Base-by-base conservation (phyloP, 1,140 invertebrate genomes). In the Cyphomyrmex costatus region DNA sequence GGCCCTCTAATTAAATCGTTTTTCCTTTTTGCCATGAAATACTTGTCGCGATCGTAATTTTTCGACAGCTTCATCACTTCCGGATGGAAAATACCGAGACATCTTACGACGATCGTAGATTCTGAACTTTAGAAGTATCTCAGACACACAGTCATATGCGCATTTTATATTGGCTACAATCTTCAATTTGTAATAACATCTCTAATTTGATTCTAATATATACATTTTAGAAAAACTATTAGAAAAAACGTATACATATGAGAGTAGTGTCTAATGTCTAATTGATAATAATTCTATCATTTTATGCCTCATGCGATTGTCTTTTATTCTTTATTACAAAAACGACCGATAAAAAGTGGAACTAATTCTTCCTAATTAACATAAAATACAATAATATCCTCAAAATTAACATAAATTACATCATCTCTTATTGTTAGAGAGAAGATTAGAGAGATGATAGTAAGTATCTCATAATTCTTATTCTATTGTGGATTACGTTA, bases 1-100 rank as follows among this genome's bases (percentile, higher is more conserved):
- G 78, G 65, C 8, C 82, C 58, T 30, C 65, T 89, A 78, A 89
- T 89, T 83, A 58, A 86, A 89, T 58, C 65, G 51, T 79, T 84
- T 63, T 79, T 49, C 80, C 77, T 89, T 63, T 68, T 16, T 8
- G 33, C 24, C 46, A 4, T 36, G 21, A 85, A 78, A 83, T 66
- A 79, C 49, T 51, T 86, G 65, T 88, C 86, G 66, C 86, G 73
- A 79, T 85, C 36, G 53, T 78, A 71, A 88, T 88, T 84, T 65
- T 70, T 78, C 27, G 21, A 46, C 14, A 8, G 27, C 8, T 51
- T 36, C 19, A 58, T 60, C 19, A 76, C 27, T 53, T 73, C 24
- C 12, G 27, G 1, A 51, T 27, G 8, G 0, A 36, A 24, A 78
- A 51, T 16, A 61, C 49, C 3, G 27, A 58, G 74, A 24, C 10